Evolutionary conservation across 2,797 vertebrate genomes (phyloP), one percentile per base, ranked within the genome.

Genomic region (Tauraco hartlaubi): DNA sequence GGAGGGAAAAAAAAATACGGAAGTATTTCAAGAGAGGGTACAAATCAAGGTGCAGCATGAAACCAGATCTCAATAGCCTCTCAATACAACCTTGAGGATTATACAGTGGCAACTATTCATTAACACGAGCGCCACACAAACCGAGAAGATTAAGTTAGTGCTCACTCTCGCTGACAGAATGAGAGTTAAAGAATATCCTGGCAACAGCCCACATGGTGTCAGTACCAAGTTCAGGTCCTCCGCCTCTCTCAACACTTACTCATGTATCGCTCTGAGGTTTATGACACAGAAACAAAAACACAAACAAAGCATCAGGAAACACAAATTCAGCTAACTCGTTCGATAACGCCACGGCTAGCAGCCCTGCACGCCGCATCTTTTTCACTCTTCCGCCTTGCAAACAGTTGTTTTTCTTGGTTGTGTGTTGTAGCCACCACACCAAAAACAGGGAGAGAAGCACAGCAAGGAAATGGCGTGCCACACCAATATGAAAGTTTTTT

Each of bases 21-120:
- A 94, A 94, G 59, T 26, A 55, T 73, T 76, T 39, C 22, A 85
- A 91, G 58, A 64, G 18, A 46, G 12, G 29, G 17, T 78, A 51
- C 85, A 91, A 93, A 85, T 80, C 10, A 74, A 95, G 82, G 81
- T 75, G 82, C 79, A 83, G 86, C 89, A 72, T 29, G 95, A 95
- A 96, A 96, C 68, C 9, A 2, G 90, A 96, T 84, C 93, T 84
- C 73, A 84, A 82, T 28, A 92, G 73, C 49, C 69, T 91, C 82
- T 84, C 76, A 69, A 16, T 20, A 35, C 82, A 73, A 35, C 85
- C 51, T 85, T 56, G 56, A 85, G 89, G 61, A 94, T 92, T 92
- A 69, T 73, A 95, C 94, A 95, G 90, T 95, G 85, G 82, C 90
- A 88, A 48, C 62, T 28, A 94, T 94, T 95, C 95, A 94, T 72